Evolutionary conservation across 2,113 vertebrate genomes (phyloP).

Genomic region (Vicugna pacos): DNA sequence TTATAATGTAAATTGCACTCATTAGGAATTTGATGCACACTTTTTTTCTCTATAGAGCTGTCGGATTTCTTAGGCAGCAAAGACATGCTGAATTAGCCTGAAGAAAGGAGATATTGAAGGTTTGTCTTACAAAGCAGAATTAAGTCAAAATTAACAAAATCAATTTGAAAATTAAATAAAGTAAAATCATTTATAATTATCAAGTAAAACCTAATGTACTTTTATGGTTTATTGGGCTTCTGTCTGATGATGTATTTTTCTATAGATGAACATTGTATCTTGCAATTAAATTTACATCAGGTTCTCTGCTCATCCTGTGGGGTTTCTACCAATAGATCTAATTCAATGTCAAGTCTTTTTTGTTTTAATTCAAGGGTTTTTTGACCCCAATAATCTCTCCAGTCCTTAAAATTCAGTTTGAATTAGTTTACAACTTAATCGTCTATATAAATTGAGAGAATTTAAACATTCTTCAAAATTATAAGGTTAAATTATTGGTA

Average conservation of each 20-base stretch:
- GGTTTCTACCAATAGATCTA: background rate
- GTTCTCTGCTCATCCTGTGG: background rate
- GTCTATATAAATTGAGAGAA: background rate
- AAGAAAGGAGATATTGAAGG: background rate
- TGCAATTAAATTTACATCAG: background rate
- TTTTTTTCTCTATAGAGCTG: background rate
- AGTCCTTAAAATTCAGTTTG: conserved; percentile 40
- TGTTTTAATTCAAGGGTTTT: background rate
- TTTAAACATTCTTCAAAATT: background rate
- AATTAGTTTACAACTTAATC: background rate
- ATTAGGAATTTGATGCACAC: conserved; percentile 50
- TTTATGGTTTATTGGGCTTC: background rate
- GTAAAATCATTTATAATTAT: conserved; percentile 30
- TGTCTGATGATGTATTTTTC: background rate
- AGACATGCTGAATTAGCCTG: background rate
- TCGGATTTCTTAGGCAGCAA: background rate
- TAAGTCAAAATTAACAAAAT: conserved; percentile 29
- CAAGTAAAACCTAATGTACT: background rate
- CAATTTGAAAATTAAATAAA: background rate
- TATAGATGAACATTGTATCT: background rate
- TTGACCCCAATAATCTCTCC: background rate
- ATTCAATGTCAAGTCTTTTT: background rate
- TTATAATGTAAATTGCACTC: conserved; percentile 50
- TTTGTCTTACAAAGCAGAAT: conserved; percentile 37
- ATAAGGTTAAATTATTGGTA: background rate